Percentiles rank a stretch among this genome's conserved stretches.
Conservation (phyloP, 2,113 vertebrate species). For the Entomyzon cyanotis region DNA sequence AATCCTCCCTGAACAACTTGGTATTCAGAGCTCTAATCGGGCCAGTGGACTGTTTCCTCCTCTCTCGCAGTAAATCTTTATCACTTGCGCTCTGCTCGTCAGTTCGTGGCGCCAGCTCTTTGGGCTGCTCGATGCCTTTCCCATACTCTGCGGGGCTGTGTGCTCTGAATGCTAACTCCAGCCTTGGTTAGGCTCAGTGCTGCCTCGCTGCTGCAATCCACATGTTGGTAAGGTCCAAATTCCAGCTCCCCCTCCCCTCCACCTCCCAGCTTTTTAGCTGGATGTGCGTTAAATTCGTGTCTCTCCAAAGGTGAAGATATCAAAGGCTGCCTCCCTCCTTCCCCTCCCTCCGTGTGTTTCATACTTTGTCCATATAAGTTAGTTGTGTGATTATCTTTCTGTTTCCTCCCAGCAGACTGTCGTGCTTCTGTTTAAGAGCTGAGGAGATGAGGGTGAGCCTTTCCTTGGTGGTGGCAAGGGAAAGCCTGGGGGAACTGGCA, state of each 20-base stretch:
- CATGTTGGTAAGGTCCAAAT: neutral
- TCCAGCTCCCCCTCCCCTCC: neutral
- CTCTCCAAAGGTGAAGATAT: neutral
- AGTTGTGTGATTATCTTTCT: neutral
- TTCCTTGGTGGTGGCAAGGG: neutral
- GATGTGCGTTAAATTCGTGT: rapidly evolving
- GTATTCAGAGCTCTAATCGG: conserved; percentile 80
- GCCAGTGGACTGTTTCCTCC: conserved; percentile 78
- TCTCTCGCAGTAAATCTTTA: conserved; percentile 83
- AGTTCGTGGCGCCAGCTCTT: conserved; percentile 79
- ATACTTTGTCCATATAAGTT: conserved; percentile 27
- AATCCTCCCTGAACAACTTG: conserved; percentile 78
- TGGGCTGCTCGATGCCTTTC: conserved; percentile 67
- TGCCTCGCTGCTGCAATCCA: neutral
- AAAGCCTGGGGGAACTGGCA: conserved; percentile 42
- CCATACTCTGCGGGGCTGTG: conserved; percentile 35
- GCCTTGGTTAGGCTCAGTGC: conserved; percentile 12
- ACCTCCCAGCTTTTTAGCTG: neutral
- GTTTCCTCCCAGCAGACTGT: neutral
- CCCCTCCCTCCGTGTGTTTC: neutral
- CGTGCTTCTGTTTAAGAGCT: neutral
- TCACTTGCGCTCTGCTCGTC: conserved; percentile 77
- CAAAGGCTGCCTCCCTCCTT: neutral
- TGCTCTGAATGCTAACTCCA: conserved; percentile 69
- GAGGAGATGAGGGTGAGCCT: conserved; percentile 15